These are phyloP conservation scores for Spodoptera littoralis DNA, from an alignment of 2,888 invertebrate species.

Conservation along the genomic window DNA sequence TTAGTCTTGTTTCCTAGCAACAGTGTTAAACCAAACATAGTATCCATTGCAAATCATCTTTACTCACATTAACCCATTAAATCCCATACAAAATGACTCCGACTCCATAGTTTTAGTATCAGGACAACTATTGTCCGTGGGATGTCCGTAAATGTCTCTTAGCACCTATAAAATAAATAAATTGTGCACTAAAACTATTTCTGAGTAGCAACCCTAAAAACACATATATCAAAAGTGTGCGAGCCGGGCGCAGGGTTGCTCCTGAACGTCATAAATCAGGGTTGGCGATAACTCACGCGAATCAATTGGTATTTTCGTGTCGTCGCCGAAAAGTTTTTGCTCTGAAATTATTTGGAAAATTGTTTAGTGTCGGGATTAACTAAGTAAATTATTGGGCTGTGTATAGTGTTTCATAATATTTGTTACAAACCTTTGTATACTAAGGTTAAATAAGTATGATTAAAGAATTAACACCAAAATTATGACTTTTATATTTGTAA, in stretches of 20 bases:
- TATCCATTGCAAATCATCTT: slow-evolving; percentile 1
- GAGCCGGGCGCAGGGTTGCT: slow-evolving; percentile 62
- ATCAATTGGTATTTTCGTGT: slow-evolving; percentile 66
- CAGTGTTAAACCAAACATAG: neutral
- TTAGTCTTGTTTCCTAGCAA: no score
- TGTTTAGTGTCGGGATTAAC: slow-evolving; percentile 18
- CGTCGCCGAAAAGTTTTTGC: slow-evolving; percentile 59
- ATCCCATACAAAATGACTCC: slow-evolving; percentile 20
- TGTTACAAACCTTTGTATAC: no score
- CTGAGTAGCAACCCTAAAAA: slow-evolving; percentile 68
- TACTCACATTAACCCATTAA: neutral
- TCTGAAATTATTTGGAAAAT: slow-evolving; percentile 38
- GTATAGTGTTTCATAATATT: no score
- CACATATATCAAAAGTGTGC: slow-evolving; percentile 73
- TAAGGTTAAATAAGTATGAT: no score
- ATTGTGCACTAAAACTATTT: slow-evolving; percentile 71
- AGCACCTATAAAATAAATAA: slow-evolving; percentile 68
- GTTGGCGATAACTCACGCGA: slow-evolving; percentile 63
- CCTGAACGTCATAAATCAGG: slow-evolving; percentile 75
- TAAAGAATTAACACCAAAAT: no score
- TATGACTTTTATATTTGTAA: no score
- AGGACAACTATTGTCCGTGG: slow-evolving; percentile 41
- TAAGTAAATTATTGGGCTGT: no score
- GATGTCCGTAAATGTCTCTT: slow-evolving; percentile 47
- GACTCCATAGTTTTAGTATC: slow-evolving; percentile 36